A percentile compares a stretch with the other conserved stretches of the same genome.
Evolutionary conservation across 2,113 vertebrate species (phyloP).

Genomic region (Chaenogobius annularis): DNA sequence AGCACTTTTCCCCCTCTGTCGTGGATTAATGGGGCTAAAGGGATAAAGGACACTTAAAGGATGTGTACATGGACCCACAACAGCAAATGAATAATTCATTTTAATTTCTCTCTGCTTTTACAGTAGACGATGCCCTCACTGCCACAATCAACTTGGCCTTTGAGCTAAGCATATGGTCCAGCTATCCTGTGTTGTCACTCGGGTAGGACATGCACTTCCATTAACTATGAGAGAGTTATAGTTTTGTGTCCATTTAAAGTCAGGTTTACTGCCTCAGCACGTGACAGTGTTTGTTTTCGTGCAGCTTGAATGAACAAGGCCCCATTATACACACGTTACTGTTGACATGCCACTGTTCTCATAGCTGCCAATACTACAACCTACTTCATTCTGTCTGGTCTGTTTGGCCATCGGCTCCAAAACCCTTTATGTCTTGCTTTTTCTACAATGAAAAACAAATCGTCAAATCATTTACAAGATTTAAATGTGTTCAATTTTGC

Average conservation of each 20-base stretch:
- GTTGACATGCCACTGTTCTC: conserved; percentile 25
- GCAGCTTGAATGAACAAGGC: not conserved
- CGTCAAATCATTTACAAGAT: not conserved
- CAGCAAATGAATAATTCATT: conserved; percentile 35
- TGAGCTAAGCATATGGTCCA: not conserved
- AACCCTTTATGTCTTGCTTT: not conserved
- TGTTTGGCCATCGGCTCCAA: too few species aligned
- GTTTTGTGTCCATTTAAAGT: conserved; percentile 21
- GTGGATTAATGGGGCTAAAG: conserved; percentile 18
- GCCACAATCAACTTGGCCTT: conserved; percentile 9
- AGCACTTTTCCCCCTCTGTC: conserved; percentile 43
- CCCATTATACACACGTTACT: conserved; percentile 31
- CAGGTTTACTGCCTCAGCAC: conserved; percentile 28
- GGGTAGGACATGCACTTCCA: conserved; percentile 1
- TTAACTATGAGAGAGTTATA: conserved; percentile 33
- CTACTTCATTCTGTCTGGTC: not conserved
- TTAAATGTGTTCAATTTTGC: not conserved
- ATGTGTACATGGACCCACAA: too few species aligned
- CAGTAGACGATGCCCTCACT: conserved; percentile 4
- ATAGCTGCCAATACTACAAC: conserved; percentile 10
- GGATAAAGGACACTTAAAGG: conserved; percentile 19
- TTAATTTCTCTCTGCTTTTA: not conserved
- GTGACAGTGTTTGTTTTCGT: not conserved
- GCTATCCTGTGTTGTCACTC: not conserved
- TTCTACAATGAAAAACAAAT: not conserved